Evolutionary conservation across 2,888 invertebrate genomes (phyloP).

Genomic region (Tipula helvola): DNA sequence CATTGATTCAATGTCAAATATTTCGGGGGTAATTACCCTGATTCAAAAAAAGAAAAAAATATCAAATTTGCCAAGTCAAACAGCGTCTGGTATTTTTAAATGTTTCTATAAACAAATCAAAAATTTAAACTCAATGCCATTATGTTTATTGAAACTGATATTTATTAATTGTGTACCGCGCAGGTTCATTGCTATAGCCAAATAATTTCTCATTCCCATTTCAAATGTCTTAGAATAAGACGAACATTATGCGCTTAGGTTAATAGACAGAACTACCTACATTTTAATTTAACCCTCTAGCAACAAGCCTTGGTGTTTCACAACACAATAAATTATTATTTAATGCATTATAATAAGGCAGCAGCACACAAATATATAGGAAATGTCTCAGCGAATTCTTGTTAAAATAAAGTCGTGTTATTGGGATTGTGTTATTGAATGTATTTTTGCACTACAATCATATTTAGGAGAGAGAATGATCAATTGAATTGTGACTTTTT

Average conservation of each 20-base stretch:
- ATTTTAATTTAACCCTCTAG: neutral
- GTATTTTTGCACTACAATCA: neutral
- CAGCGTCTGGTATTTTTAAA: neutral
- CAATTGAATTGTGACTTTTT: neutral
- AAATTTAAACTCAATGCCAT: neutral
- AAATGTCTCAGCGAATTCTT: neutral
- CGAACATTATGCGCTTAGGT: too few species aligned
- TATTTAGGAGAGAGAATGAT: neutral
- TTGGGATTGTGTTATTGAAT: neutral
- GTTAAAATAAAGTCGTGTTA: neutral
- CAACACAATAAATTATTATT: neutral
- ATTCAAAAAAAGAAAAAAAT: neutral
- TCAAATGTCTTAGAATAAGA: neutral
- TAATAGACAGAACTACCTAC: too few species aligned
- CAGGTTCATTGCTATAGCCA: neutral
- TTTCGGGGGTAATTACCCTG: neutral
- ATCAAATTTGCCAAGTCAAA: neutral
- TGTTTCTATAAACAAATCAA: neutral
- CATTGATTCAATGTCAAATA: neutral
- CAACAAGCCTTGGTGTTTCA: neutral
- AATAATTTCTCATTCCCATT: neutral
- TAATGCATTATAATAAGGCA: neutral
- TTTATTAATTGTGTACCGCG: neutral
- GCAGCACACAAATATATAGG: neutral
- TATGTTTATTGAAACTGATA: neutral